Evolutionary conservation across 2,888 invertebrate species (phyloP), one percentile per base, ranked within the genome.

Genomic region (Epistrophe eligans): DNA sequence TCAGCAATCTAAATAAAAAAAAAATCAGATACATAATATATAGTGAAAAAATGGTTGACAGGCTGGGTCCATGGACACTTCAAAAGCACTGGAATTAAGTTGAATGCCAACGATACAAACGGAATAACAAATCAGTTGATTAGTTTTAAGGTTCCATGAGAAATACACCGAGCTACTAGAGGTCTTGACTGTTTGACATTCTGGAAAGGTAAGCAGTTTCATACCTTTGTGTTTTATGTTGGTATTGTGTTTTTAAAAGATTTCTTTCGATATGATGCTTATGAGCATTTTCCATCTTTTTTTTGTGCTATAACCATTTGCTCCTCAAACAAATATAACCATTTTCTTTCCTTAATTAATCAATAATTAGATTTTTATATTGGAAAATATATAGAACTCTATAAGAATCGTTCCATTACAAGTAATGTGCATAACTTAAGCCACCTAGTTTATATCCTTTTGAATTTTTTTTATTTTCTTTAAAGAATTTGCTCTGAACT

Each of bases 111-210:
- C 6, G 60, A 60, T 6, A 60, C 40, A 7, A 19, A 6, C 7
- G 38, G 10, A 38, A 17, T 60, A 19, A 40, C 60, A 0, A 19
- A 40, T 1, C 40, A 60, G 38, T 40, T 60, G 13, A 60, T 3
- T 1, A 19, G 5, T 19, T 60, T 60, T 13, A 60, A 60, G 3
- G 19, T 60, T 10, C 60, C 60, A 13, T 40, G 11, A 15, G 60
- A 60, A 40, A 60, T 60, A 1, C 60, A 60, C 7, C 19, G 60
- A 40, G 4, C 38, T 15, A 38, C 60, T 0, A 38, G 60, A 60
- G 38, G 60, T 13, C 19, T 60, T 13, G 38, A 60, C 15, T 60
- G 60, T 60, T 60, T 60, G 60, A 19, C 58, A 38, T 60, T 60
- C 24, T 57, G 57, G 57, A 57, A 57, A 13, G 57, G 57, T 4